Evolutionary conservation across 2,113 vertebrate species (phyloP).

Genomic region (Tetrax tetrax): DNA sequence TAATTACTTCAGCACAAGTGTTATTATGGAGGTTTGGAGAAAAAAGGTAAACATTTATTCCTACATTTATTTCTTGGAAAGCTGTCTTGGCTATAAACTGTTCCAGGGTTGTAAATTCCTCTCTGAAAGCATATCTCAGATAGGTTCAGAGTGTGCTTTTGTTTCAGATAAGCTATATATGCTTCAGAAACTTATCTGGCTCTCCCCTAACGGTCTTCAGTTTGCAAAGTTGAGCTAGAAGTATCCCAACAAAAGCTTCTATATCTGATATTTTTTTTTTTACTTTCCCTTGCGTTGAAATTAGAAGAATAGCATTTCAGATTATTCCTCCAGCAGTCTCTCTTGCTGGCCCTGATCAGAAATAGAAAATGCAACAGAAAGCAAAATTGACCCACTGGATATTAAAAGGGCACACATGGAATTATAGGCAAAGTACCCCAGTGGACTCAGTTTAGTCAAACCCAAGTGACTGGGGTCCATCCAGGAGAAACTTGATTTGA

Average conservation of each 20-base stretch:
- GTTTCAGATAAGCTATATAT: neutral
- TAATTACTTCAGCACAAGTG: constrained; percentile 16
- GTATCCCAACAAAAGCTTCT: neutral
- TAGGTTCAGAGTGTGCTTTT: neutral
- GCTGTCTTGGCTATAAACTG: neutral
- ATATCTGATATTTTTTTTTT: neutral
- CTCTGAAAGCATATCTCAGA: neutral
- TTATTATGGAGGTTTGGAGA: neutral
- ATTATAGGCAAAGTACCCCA: neutral
- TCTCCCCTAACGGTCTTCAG: neutral
- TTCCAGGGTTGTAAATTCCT: constrained; percentile 26
- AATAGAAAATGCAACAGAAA: neutral
- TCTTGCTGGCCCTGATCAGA: neutral
- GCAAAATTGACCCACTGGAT: neutral
- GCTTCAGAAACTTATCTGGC: neutral
- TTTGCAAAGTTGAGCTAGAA: neutral
- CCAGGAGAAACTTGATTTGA: neutral
- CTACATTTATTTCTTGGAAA: constrained; percentile 51
- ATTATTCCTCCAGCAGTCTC: neutral
- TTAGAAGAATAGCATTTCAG: neutral
- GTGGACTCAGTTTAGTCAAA: neutral
- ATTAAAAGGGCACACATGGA: neutral
- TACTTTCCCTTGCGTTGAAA: neutral
- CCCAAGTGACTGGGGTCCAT: neutral
- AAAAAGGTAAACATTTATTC: constrained; percentile 31